Base-by-base conservation (phyloP, 2,888 invertebrate genomes). In the Drosophila flavopinicola region DNA sequence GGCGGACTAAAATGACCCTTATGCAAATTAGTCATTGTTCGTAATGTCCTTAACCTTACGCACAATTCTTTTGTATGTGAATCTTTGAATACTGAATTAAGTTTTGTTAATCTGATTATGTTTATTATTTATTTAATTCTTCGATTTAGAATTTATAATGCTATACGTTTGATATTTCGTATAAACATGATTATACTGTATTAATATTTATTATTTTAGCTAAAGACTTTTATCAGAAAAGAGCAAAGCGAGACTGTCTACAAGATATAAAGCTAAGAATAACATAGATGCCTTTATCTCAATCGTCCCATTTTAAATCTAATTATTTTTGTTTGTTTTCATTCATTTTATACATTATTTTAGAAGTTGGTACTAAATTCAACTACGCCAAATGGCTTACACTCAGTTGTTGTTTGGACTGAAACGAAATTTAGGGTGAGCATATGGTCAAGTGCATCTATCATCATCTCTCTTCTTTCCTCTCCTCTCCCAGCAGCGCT, bases 1-100 rank as follows among this genome's bases (percentile, higher is more conserved):
- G 20, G 33, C 48, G 59, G 48, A 37, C 47, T 51, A 38, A 20
- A 73, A 70, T 85, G 87, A 78, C 85, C 83, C 71, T 86, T 85
- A 86, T 86, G 87, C 65, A 68, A 68, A 68, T 70, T 64, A 37
- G 41, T n/a, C 37, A 29, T 39, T 32, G 30, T 39, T 32, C 17
- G 29, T 9, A 23, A 13, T 9, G 30, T 37, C 7, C 29, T n/a
- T 9, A 25, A 13, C 13, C 15, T 13, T n/a, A 23, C n/a, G 15
- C 25, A 11, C 30, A 32, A 53, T 47, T 38, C 44, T n/a, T 27
- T 24, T n/a, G 30, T 38, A 11, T 37, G 35, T 10, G 15, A 35
- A 15, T 15, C 13, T 4, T 1, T 13, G 10, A 15, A 15, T 15
- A 10, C 6, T 9, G 15, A 27, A 7, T 17, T 17, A 17, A 30